Evolutionary conservation across 2,888 invertebrate genomes (phyloP).

Genomic region (Drosophila falleni): DNA sequence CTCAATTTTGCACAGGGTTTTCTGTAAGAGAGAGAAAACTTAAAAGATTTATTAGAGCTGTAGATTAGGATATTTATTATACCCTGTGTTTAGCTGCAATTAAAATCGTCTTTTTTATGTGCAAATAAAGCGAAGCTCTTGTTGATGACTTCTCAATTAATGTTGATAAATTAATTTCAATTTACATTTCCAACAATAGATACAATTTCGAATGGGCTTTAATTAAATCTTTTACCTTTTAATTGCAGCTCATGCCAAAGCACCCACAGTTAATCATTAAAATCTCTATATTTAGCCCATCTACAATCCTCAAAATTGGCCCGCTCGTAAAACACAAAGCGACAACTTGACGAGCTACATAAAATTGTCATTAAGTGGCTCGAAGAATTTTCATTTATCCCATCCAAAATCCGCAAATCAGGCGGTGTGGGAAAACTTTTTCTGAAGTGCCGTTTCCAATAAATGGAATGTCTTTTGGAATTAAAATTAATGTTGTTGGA

Average conservation of each 20-base stretch:
- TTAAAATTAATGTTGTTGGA: conserved; percentile 44
- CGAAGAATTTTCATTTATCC: conserved; percentile 27
- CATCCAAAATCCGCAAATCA: conserved; percentile 28
- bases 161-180: conserved; percentile 45
- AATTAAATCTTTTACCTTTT: conserved; percentile 68
- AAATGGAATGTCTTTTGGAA: conserved; percentile 48
- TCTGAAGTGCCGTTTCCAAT: conserved; percentile 53
- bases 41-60: conserved; percentile 1
- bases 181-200: conserved; percentile 54
- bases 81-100: conserved; percentile 1
- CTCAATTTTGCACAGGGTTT: neutral
- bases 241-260: conserved; percentile 44
- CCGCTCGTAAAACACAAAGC: conserved; percentile 55
- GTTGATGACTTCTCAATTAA: conserved; percentile 22
- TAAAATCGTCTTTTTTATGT: neutral
- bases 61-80: neutral
- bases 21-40: neutral
- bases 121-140: conserved; percentile 9
- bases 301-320: conserved; percentile 16
- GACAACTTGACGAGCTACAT: conserved; percentile 70
- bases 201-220: conserved; percentile 37
- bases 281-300: conserved; percentile 26
- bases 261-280: conserved; percentile 59
- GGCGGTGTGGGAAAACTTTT: conserved; percentile 46
- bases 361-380: conserved; percentile 71